A percentile compares a stretch with the other conserved stretches of the same genome.
Evolutionary conservation across 2,113 vertebrate species (phyloP).

Genomic region (Zeus faber): DNA sequence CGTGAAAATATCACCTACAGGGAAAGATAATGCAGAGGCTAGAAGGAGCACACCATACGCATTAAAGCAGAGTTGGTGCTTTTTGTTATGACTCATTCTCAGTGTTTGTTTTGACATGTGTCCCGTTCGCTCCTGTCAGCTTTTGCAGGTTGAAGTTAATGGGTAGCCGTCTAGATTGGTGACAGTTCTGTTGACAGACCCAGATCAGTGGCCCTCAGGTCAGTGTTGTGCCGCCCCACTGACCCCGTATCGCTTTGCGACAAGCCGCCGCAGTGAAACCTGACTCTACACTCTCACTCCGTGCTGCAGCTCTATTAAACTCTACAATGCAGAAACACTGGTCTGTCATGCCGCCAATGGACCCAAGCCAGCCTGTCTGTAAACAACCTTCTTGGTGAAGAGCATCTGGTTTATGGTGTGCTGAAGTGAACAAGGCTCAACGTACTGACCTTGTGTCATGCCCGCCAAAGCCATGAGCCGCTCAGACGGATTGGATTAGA

Average conservation of each 20-base stretch:
- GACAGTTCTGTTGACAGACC: constrained; percentile 12
- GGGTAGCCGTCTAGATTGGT: neutral
- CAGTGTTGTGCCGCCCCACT: constrained; percentile 13
- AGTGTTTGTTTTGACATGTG: neutral
- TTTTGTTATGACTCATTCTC: neutral
- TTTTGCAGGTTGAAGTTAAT: neutral
- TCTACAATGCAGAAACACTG: constrained; percentile 30
- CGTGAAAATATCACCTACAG: neutral
- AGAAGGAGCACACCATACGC: neutral
- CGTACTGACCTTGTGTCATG: too few species aligned
- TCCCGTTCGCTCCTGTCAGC: neutral
- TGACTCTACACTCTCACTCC: constrained; percentile 21
- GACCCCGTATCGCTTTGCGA: constrained; percentile 15
- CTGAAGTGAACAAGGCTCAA: constrained; percentile 13
- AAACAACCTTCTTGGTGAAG: constrained; percentile 1
- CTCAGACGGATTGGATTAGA: too few species aligned
- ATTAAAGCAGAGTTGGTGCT: neutral
- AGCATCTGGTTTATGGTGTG: constrained; percentile 11
- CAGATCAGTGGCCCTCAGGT: constrained; percentile 18
- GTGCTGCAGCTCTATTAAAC: neutral
- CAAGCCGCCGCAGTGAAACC: constrained; percentile 24
- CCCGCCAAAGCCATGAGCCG: too few species aligned
- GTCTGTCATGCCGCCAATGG: constrained; percentile 14
- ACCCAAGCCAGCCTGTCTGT: neutral
- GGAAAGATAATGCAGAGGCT: neutral